Conservation (phyloP, 2,888 invertebrate species). For the Macrosiphum euphorbiae region DNA sequence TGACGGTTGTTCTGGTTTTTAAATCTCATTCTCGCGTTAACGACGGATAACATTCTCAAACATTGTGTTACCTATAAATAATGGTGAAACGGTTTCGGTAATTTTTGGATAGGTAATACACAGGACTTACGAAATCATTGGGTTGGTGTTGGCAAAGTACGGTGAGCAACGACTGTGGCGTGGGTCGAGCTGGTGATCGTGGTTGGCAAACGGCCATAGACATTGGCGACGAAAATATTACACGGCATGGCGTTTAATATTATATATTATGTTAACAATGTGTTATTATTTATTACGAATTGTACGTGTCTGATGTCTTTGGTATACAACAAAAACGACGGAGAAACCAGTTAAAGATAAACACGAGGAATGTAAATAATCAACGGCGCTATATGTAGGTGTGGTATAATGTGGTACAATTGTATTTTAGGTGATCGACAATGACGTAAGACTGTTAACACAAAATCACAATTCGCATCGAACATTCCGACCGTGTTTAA, state of each 20-base stretch:
- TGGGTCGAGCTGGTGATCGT: neutral
- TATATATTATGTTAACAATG: neutral
- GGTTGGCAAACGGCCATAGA: conserved; percentile 4
- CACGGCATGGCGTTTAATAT: neutral
- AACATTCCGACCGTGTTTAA: neutral
- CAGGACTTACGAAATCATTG: neutral
- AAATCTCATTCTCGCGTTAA: neutral
- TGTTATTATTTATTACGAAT: neutral
- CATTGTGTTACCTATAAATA: neutral
- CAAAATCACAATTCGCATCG: neutral
- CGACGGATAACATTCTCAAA: neutral
- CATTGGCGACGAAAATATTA: neutral
- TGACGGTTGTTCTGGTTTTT: neutral
- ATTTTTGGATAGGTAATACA: neutral
- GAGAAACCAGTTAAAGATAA: neutral
- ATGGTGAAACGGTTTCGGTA: neutral
- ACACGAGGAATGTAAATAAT: neutral
- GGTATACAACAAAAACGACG: neutral
- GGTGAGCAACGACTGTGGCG: neutral
- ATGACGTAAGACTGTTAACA: neutral
- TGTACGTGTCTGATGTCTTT: neutral
- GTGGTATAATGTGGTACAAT: neutral
- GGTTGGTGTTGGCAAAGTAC: neutral
- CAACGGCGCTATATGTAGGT: neutral
- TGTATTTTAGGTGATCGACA: neutral